phyloP scores from a whole-genome alignment of 2,113 vertebrate species.

The Xiphias gladius region DNA sequence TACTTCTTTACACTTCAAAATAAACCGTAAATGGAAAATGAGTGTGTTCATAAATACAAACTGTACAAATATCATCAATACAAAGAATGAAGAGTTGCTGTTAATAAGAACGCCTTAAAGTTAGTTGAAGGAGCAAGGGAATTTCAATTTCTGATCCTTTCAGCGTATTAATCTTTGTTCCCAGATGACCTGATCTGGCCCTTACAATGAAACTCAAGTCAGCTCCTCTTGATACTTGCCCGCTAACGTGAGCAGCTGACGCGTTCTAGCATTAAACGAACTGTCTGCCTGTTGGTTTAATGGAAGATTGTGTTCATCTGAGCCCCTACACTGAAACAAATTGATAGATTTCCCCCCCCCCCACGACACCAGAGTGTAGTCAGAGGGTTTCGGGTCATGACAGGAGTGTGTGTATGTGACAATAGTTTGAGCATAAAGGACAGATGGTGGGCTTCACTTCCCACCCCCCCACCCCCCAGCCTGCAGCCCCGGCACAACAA shows the following conservation, averaged over 20 bases:
- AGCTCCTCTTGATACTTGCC: not conserved
- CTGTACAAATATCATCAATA: not conserved
- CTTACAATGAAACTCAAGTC: not conserved
- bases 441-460: slow-evolving; percentile 76
- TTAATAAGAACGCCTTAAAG: too few species aligned
- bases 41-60: not conserved
- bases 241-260: not conserved
- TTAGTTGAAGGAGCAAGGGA: too few species aligned
- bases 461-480: slow-evolving; percentile 16
- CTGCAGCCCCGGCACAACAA: slow-evolving; percentile 59
- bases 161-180: not conserved
- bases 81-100: not conserved
- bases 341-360: slow-evolving; percentile 2
- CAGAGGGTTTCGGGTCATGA: slow-evolving; percentile 34
- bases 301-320: not conserved
- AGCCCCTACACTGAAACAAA: slow-evolving; percentile 4
- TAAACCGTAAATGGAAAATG: not conserved
- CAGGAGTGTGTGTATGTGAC: slow-evolving; percentile 52
- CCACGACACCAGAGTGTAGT: slow-evolving; percentile 9
- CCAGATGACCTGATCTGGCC: too few species aligned
- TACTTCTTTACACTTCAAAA: not conserved
- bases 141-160: too few species aligned
- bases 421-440: slow-evolving; percentile 74
- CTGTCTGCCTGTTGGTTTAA: not conserved
- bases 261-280: not conserved